phyloP scores from a whole-genome alignment of 2,888 invertebrate species.

The Diaperis boleti region DNA sequence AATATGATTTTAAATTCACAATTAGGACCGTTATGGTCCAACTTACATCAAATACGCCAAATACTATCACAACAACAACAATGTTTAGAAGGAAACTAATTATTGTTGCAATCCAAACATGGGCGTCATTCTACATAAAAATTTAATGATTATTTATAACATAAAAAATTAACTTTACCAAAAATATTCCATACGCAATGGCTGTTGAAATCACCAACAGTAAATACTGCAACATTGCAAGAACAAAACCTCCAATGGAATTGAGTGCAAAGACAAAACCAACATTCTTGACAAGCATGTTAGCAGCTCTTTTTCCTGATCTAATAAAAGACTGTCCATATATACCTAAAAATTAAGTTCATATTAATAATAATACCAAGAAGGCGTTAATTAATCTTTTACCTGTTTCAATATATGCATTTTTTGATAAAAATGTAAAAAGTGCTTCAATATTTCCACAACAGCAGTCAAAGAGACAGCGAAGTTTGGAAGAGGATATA shows the following conservation, averaged over 20 bases:
- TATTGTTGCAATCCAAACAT: neutral
- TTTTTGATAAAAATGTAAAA: slow-evolving; percentile 54
- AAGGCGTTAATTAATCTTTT: slow-evolving; percentile 2
- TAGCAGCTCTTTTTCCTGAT: slow-evolving; percentile 55
- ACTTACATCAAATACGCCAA: slow-evolving; percentile 24
- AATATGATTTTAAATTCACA: neutral
- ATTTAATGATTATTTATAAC: neutral
- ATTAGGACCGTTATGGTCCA: neutral
- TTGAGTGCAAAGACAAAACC: slow-evolving; percentile 52
- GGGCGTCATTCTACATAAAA: neutral
- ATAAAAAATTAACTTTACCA: neutral
- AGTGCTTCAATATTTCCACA: slow-evolving; percentile 43
- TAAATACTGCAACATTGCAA: slow-evolving; percentile 39
- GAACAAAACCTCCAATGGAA: slow-evolving; percentile 54
- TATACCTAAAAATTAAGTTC: slow-evolving; percentile 51
- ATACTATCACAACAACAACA: slow-evolving; percentile 1
- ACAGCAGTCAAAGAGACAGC: slow-evolving; percentile 38
- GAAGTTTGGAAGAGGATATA: neutral
- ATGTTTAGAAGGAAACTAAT: slow-evolving; percentile 6
- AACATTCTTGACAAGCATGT: slow-evolving; percentile 52
- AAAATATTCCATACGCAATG: slow-evolving; percentile 11
- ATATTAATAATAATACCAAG: neutral
- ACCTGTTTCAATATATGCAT: slow-evolving; percentile 57
- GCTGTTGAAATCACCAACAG: slow-evolving; percentile 12
- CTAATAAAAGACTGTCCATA: slow-evolving; percentile 55